Evolutionary conservation across 2,888 invertebrate genomes (phyloP).

Genomic region (Rutpela maculata): DNA sequence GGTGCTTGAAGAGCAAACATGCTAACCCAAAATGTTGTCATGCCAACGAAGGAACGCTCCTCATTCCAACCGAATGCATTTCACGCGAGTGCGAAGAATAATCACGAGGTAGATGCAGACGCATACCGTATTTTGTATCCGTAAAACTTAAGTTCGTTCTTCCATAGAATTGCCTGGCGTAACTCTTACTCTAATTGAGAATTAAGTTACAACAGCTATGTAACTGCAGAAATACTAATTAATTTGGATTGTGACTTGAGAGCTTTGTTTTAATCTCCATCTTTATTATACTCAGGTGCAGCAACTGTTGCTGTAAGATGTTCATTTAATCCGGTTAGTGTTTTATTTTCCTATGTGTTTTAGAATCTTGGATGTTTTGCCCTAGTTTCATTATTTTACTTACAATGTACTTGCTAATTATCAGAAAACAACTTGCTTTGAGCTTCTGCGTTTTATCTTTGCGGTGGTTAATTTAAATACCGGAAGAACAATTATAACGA

Average conservation of each 20-base stretch:
- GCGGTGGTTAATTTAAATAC: slow-evolving; percentile 36
- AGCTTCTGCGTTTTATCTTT: slow-evolving; percentile 36
- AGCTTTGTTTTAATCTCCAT: slow-evolving; percentile 63
- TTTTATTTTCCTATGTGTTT: slow-evolving; percentile 49
- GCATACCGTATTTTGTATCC: slow-evolving; percentile 61
- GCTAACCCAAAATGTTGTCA: slow-evolving; percentile 64
- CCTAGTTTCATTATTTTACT: slow-evolving; percentile 29
- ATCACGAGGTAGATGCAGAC: slow-evolving; percentile 64
- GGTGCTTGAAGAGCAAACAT: slow-evolving; percentile 57
- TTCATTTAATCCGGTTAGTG: slow-evolving; percentile 56
- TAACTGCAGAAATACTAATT: slow-evolving; percentile 65
- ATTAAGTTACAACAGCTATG: slow-evolving; percentile 64
- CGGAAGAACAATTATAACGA: too few species aligned
- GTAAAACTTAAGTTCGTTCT: slow-evolving; percentile 49
- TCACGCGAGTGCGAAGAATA: slow-evolving; percentile 59
- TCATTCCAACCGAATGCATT: slow-evolving; percentile 62
- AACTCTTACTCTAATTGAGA: slow-evolving; percentile 61
- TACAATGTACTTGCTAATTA: slow-evolving; percentile 40
- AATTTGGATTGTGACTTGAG: slow-evolving; percentile 64
- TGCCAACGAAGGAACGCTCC: slow-evolving; percentile 61
- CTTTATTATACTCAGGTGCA: slow-evolving; percentile 62
- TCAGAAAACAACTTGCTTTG: slow-evolving; percentile 43
- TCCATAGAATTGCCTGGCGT: slow-evolving; percentile 55
- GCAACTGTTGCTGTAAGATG: slow-evolving; percentile 59
- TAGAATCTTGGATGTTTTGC: slow-evolving; percentile 13